Conservation (phyloP, 2,888 invertebrate genomes). For the Agelastica alni region DNA sequence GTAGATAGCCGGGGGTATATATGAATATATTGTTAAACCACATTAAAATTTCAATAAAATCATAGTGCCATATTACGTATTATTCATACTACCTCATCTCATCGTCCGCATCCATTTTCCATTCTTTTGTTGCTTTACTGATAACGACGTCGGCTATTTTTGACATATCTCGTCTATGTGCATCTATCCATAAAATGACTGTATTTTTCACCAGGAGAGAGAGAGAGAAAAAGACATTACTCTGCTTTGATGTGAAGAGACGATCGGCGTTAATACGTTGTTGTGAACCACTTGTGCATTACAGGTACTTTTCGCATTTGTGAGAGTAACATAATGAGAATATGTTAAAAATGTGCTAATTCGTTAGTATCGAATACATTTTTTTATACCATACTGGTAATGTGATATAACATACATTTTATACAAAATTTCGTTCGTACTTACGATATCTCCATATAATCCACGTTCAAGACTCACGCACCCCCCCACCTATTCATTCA, state of each 20-base stretch:
- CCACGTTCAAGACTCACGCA: slow-evolving; percentile 7
- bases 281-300: no score
- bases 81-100: slow-evolving; percentile 43
- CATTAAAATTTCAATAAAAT: slow-evolving; percentile 57
- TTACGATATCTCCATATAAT: not conserved
- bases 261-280: no score
- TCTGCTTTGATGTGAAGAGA: no score
- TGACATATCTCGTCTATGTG: slow-evolving; percentile 3
- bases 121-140: slow-evolving; percentile 20
- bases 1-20: slow-evolving; percentile 32
- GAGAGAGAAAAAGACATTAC: no score
- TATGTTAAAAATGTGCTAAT: not conserved
- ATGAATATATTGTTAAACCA: slow-evolving; percentile 42
- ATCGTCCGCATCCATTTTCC: slow-evolving; percentile 27
- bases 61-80: slow-evolving; percentile 58
- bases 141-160: slow-evolving; percentile 1
- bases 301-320: no score
- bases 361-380: not conserved
- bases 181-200: no score
- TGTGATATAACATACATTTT: no score
- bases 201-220: no score
- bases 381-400: slow-evolving; percentile 25
- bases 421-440: no score
- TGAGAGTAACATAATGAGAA: no score
- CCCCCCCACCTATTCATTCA: slow-evolving; percentile 9